Conservation (phyloP, 2,888 invertebrate genomes). For the Slavum lentiscoides region DNA sequence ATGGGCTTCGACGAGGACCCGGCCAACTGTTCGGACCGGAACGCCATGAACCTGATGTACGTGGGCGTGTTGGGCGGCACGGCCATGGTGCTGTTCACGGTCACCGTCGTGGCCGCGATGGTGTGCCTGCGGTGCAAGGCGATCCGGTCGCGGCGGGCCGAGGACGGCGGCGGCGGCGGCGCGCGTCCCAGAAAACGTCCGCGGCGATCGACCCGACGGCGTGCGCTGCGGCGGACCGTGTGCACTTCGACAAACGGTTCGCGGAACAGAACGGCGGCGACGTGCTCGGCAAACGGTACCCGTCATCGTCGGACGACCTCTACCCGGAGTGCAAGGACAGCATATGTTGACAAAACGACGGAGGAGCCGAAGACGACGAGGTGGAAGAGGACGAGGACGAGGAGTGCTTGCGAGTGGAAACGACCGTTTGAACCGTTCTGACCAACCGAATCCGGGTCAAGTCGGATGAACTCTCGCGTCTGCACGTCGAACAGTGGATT, state of each 20-base stretch:
- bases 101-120: constrained; percentile 39
- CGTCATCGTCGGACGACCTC: constrained; percentile 58
- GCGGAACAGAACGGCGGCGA: constrained; percentile 66
- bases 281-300: constrained; percentile 61
- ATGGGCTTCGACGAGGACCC: constrained; percentile 73
- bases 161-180: constrained; percentile 62
- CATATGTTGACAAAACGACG: constrained; percentile 70
- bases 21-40: constrained; percentile 25
- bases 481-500: too few species aligned
- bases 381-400: not conserved
- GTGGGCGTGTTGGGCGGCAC: constrained; percentile 37
- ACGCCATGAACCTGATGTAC: constrained; percentile 23
- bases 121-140: constrained; percentile 42
- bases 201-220: constrained; percentile 62
- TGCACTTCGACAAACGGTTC: constrained; percentile 64
- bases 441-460: too few species aligned
- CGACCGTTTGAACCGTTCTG: constrained; percentile 35
- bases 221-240: constrained; percentile 59
- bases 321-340: constrained; percentile 67
- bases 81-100: constrained; percentile 35
- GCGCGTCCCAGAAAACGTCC: constrained; percentile 63
- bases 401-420: constrained; percentile 15
- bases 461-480: too few species aligned
- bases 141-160: constrained; percentile 19
- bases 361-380: not conserved